Conservation (phyloP, 2,797 vertebrate species). For the Bradypodion ventrale region DNA sequence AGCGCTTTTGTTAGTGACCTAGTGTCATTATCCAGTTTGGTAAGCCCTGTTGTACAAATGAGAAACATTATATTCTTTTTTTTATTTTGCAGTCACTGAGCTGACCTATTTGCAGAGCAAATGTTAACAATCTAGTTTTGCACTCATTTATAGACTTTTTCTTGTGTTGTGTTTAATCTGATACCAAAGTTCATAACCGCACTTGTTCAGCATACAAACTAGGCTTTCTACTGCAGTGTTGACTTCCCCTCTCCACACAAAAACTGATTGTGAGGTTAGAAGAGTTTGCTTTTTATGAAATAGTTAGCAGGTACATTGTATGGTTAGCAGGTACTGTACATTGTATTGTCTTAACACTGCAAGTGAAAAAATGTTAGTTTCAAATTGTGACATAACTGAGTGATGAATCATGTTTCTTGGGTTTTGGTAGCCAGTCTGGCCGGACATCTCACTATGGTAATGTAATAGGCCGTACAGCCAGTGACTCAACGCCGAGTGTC, state of each 20-base stretch:
- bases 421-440: conserved; percentile 15
- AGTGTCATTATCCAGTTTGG: conserved; percentile 24
- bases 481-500: too few relatives aligned
- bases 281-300: conserved; percentile 52
- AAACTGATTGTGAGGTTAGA: conserved; percentile 37
- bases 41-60: neutral
- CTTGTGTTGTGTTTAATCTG: conserved; percentile 46
- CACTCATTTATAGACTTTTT: conserved; percentile 53
- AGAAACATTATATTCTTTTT: neutral
- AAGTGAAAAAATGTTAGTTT: conserved; percentile 36
- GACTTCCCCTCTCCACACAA: conserved; percentile 23
- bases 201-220: conserved; percentile 60
- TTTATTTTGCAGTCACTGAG: neutral
- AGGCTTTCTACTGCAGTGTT: conserved; percentile 59
- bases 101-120: conserved; percentile 49
- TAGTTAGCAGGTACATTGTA: conserved; percentile 38
- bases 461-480: too few relatives aligned
- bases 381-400: conserved; percentile 36
- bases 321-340: too few relatives aligned
- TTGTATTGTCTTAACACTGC: conserved; percentile 25
- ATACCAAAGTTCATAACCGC: conserved; percentile 40
- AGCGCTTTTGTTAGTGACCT: neutral
- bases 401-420: conserved; percentile 34
- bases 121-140: conserved; percentile 51
- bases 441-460: too few relatives aligned